phyloP scores from a whole-genome alignment of 2,797 vertebrate species.

The Macroramphosus scolopax region DNA sequence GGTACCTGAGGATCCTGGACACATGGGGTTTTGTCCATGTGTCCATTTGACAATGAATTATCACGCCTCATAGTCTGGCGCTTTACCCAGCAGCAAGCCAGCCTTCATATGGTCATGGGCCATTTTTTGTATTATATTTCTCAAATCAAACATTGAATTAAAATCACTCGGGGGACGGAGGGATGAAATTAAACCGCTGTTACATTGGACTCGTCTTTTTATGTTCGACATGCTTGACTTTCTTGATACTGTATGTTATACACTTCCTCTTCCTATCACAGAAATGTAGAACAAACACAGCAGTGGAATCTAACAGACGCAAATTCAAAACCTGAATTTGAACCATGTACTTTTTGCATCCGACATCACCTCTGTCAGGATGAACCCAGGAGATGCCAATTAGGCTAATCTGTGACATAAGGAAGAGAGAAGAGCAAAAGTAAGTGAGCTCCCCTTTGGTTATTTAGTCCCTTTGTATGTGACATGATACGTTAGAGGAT shows the following conservation, averaged over 20 bases:
- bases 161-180: slow-evolving; percentile 24
- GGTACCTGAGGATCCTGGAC: slow-evolving; percentile 44
- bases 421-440: too few species aligned
- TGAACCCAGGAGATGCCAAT: not conserved
- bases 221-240: slow-evolving; percentile 21
- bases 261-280: too few species aligned
- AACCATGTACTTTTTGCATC: slow-evolving; percentile 7
- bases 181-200: slow-evolving; percentile 33
- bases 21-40: slow-evolving; percentile 58
- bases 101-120: slow-evolving; percentile 17
- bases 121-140: slow-evolving; percentile 27
- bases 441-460: too few species aligned
- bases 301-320: not conserved
- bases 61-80: slow-evolving; percentile 9
- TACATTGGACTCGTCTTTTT: slow-evolving; percentile 19
- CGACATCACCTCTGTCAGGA: not conserved
- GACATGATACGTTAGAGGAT: not conserved
- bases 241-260: too few species aligned
- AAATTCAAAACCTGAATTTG: not conserved
- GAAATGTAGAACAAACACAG: too few species aligned
- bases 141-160: slow-evolving; percentile 10
- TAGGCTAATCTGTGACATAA: slow-evolving; percentile 3
- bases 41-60: slow-evolving; percentile 51
- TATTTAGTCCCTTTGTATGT: too few species aligned
- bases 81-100: slow-evolving; percentile 24